phyloP scores from a whole-genome alignment of 2,888 invertebrate species.

The Cylindroiulus punctatus region DNA sequence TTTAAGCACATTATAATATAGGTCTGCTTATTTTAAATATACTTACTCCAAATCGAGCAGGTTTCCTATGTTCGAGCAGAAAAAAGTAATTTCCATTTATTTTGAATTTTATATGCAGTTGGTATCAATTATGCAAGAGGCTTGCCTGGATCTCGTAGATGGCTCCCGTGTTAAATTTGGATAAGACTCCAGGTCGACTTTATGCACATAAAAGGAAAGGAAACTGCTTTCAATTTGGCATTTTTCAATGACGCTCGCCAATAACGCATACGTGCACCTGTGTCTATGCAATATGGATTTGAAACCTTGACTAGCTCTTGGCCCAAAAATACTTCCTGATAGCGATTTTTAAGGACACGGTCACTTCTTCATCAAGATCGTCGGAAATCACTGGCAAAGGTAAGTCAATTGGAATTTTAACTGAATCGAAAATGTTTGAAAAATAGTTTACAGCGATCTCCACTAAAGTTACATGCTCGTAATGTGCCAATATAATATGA shows the following conservation, averaged over 20 bases:
- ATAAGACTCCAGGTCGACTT: slow-evolving; percentile 36
- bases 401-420: neutral
- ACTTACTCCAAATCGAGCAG: slow-evolving; percentile 5
- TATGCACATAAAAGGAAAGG: slow-evolving; percentile 45
- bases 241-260: slow-evolving; percentile 43
- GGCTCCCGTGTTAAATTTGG: slow-evolving; percentile 39
- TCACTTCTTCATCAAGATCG: neutral
- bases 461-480: too few relatives aligned
- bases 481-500: too few relatives aligned
- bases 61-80: neutral
- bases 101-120: slow-evolving; percentile 52
- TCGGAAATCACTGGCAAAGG: neutral
- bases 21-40: slow-evolving; percentile 6
- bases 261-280: slow-evolving; percentile 15
- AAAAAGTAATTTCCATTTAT: slow-evolving; percentile 44
- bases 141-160: slow-evolving; percentile 28
- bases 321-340: neutral
- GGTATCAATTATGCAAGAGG: slow-evolving; percentile 51
- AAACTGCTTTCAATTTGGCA: slow-evolving; percentile 51
- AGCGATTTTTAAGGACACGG: neutral
- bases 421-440: neutral
- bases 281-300: slow-evolving; percentile 35
- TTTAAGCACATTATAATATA: neutral
- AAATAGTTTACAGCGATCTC: neutral
- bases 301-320: slow-evolving; percentile 30